Evolutionary conservation across 2,888 invertebrate species (phyloP).

Genomic region (Zaprionus obscuricornis): DNA sequence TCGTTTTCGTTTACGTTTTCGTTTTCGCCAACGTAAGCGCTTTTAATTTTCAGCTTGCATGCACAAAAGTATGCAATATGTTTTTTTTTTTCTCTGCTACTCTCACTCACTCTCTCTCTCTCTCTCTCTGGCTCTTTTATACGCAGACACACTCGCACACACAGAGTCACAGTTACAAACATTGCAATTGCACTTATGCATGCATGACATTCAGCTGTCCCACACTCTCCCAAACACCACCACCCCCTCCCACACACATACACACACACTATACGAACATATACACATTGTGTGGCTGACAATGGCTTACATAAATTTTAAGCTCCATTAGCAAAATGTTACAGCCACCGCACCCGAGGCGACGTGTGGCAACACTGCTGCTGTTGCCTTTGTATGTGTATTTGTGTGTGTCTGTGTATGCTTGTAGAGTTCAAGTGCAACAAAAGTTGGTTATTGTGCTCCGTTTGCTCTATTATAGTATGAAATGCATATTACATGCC

Average conservation of each 20-base stretch:
- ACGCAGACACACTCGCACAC: no score
- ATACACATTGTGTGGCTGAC: constrained; percentile 49
- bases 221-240: constrained; percentile 3
- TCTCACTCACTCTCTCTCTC: neutral
- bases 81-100: constrained; percentile 37
- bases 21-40: constrained; percentile 68
- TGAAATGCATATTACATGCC: constrained; percentile 66
- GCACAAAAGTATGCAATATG: constrained; percentile 78
- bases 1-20: constrained; percentile 29
- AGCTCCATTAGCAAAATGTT: constrained; percentile 78
- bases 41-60: constrained; percentile 80
- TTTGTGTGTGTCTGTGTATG: constrained; percentile 7
- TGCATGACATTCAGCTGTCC: constrained; percentile 61
- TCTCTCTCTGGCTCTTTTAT: no score
- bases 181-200: constrained; percentile 65
- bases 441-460: constrained; percentile 63
- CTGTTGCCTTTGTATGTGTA: neutral
- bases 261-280: constrained; percentile 16
- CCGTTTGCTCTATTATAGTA: constrained; percentile 58
- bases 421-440: constrained; percentile 71
- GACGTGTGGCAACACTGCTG: constrained; percentile 39
- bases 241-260: constrained; percentile 4
- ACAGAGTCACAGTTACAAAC: constrained; percentile 2
- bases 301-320: constrained; percentile 78
- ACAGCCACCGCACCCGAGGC: constrained; percentile 60